phyloP scores from a whole-genome alignment of 2,797 vertebrate species.

The Cyprinodon diabolis region DNA sequence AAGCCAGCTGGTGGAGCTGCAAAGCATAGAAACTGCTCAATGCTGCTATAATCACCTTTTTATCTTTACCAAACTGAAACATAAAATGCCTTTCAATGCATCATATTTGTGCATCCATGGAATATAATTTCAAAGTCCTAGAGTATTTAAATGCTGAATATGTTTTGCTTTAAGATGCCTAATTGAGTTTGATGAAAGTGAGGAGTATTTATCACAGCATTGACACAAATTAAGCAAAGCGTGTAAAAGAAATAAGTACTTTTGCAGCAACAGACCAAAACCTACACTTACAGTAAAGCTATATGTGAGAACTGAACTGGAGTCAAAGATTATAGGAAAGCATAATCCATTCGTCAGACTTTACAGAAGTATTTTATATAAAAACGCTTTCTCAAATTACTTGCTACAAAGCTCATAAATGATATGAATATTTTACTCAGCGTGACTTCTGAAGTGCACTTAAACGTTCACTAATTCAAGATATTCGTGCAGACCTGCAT shows the following conservation, averaged over 20 bases:
- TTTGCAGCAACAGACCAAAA: constrained; percentile 7
- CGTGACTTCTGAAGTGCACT: constrained; percentile 35
- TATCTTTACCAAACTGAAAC: constrained; percentile 21
- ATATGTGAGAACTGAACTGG: constrained; percentile 12
- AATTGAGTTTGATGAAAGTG: constrained; percentile 35
- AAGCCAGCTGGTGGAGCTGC: constrained; percentile 43
- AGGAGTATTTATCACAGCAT: constrained; percentile 24
- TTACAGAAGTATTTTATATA: constrained; percentile 26
- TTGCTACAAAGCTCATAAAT: constrained; percentile 18
- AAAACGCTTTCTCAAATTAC: constrained; percentile 21
- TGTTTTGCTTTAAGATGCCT: constrained; percentile 13
- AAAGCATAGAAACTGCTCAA: constrained; percentile 31
- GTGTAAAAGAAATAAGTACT: neutral
- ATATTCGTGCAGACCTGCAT: constrained; percentile 23
- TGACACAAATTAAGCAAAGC: constrained; percentile 6
- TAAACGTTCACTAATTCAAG: constrained; percentile 37
- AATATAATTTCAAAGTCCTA: constrained; percentile 26
- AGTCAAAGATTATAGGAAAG: constrained; percentile 6
- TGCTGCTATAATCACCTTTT: constrained; percentile 5
- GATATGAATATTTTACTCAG: constrained; percentile 43
- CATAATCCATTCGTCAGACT: constrained; percentile 7
- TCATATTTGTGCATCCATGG: constrained; percentile 41
- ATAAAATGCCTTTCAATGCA: constrained; percentile 19
- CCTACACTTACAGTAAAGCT: neutral
- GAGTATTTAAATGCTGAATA: constrained; percentile 31